These are phyloP conservation scores for Tringa solitaria DNA, from an alignment of 2,113 vertebrate genomes.

Conservation along the genomic window DNA sequence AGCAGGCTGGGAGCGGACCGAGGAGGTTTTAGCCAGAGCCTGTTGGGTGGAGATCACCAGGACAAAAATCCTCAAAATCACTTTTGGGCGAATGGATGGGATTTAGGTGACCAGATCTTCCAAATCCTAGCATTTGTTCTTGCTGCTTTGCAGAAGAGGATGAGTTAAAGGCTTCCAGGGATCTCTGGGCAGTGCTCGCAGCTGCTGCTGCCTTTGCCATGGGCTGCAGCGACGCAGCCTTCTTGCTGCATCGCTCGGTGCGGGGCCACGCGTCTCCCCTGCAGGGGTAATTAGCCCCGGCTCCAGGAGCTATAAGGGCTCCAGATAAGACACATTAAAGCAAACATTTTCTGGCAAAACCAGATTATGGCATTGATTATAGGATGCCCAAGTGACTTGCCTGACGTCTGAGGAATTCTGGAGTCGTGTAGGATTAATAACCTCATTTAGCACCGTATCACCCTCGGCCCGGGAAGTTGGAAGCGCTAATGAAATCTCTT, in stretches of 20 bases:
- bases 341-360: constrained; percentile 54
- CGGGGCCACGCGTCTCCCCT: not conserved
- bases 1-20: not conserved
- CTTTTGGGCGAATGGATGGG: not conserved
- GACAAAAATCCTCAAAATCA: not conserved
- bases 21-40: not conserved
- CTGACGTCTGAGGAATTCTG: constrained; percentile 38
- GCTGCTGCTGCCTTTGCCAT: not conserved
- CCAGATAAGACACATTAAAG: constrained; percentile 47
- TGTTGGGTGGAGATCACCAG: rapidly evolving
- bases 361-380: constrained; percentile 60
- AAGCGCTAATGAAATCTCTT: constrained; percentile 44
- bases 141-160: not conserved
- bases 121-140: not conserved
- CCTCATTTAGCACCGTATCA: constrained; percentile 55
- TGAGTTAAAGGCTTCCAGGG: not conserved
- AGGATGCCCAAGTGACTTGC: constrained; percentile 53
- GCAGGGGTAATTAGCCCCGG: constrained; percentile 28
- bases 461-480: not conserved
- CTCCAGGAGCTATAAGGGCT: constrained; percentile 26
- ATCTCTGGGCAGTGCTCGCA: not conserved
- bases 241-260: rapidly evolving
- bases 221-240: not conserved
- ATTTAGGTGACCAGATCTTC: not conserved
- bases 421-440: constrained; percentile 52